These are phyloP conservation scores for Aphyosemion australe DNA, from an alignment of 2,113 vertebrate species.

Conservation along the genomic window DNA sequence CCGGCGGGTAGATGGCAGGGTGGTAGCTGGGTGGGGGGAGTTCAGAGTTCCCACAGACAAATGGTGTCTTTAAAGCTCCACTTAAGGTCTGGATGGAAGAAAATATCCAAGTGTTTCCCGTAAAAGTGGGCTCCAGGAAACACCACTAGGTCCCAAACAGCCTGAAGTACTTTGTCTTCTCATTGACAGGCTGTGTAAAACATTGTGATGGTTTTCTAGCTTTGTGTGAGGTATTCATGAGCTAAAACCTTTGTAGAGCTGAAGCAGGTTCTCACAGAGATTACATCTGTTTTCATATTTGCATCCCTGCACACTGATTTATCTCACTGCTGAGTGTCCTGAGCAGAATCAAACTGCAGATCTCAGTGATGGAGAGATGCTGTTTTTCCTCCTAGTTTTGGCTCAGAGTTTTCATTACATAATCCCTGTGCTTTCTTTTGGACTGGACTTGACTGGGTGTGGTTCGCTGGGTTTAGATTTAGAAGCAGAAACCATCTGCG, in stretches of 20 bases:
- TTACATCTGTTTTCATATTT: slow-evolving; percentile 14
- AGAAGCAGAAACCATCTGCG: neutral
- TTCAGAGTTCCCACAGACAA: slow-evolving; percentile 31
- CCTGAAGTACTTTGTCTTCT: too few relatives aligned
- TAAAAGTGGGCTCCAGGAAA: too few relatives aligned
- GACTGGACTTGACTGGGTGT: slow-evolving; percentile 38
- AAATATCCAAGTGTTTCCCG: too few relatives aligned
- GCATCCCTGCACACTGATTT: slow-evolving; percentile 10
- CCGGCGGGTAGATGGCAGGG: neutral
- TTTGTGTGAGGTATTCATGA: too few relatives aligned
- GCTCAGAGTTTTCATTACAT: slow-evolving; percentile 41
- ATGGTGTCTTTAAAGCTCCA: slow-evolving; percentile 24
- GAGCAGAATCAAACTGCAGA: slow-evolving; percentile 20
- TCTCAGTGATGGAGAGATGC: slow-evolving; percentile 32
- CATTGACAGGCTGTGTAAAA: too few relatives aligned
- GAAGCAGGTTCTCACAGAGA: too few relatives aligned
- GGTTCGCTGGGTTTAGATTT: slow-evolving; percentile 23
- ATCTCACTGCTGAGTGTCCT: neutral
- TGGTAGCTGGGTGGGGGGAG: neutral
- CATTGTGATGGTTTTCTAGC: too few relatives aligned
- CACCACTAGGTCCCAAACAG: too few relatives aligned
- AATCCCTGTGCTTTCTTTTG: slow-evolving; percentile 22
- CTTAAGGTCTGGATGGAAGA: neutral
- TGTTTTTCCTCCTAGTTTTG: slow-evolving; percentile 21
- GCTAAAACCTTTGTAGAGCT: too few relatives aligned